Evolutionary conservation across 2,113 vertebrate genomes (phyloP).

Genomic region (Addax nasomaculatus): DNA sequence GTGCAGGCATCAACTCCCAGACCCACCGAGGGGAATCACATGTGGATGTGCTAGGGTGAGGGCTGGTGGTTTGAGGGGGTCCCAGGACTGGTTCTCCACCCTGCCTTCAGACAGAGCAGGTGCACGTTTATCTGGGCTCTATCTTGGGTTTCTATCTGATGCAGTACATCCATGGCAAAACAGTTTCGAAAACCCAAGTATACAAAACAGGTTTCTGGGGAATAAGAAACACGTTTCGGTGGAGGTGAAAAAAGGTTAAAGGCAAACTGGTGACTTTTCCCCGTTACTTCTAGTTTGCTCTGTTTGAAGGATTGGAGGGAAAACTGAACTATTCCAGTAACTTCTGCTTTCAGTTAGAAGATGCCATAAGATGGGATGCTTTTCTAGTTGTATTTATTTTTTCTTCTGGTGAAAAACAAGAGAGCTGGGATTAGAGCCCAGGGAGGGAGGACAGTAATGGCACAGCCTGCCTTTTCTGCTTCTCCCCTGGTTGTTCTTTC

Average conservation of each 20-base stretch:
- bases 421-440: neutral
- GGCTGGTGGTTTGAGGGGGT: neutral
- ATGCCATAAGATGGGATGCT: neutral
- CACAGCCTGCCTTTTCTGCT: neutral
- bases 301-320: neutral
- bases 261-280: neutral
- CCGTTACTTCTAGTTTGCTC: neutral
- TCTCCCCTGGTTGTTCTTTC: neutral
- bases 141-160: neutral
- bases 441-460: rapidly evolving
- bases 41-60: rapidly evolving
- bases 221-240: neutral
- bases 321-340: neutral
- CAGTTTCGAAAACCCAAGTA: neutral
- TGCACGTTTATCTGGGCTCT: rapidly evolving
- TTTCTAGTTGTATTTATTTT: neutral
- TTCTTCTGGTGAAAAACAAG: neutral
- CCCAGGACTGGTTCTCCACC: neutral
- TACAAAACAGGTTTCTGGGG: neutral
- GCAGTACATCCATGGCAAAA: neutral
- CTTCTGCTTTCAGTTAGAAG: neutral
- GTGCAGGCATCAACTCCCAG: neutral
- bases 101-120: neutral
- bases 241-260: neutral
- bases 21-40: no score